Base-by-base conservation (phyloP, 2,888 invertebrate species). In the Tetrapedia diversipes region DNA sequence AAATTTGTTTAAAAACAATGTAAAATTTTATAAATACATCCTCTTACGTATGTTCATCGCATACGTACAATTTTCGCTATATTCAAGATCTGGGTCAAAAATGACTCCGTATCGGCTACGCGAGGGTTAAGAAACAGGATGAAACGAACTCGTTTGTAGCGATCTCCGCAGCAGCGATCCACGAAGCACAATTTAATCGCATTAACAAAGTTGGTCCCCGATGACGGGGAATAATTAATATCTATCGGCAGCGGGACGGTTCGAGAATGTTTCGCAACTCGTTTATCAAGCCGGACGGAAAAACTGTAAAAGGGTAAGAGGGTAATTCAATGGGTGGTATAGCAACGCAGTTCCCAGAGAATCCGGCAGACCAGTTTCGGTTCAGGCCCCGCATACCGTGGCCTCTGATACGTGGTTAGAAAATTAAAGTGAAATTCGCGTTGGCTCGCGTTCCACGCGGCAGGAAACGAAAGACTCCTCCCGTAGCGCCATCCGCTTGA, bases 251-350 rank as follows among this genome's bases (percentile, higher is more conserved):
- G n/a, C n/a, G 1, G 47, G 2, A 14, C n/a, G 24, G 56, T 27
- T 57, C 24, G 27, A n/a, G 29, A 29, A 51, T 11, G 29, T 27
- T 70, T 27, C 27, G 24, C 16, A 53, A 29, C n/a, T 47, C 53
- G 24, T 67, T 71, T 39, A 56, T 47, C n/a, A n/a, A 32, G 11
- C 19, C 45, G 14, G 11, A 22, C 4, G n/a, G 22, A 11, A 37
- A 19, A 54, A 67, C 59, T 45, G 39, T 22, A 19, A 41, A 49
- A 47, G 54, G 54, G 34, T 24, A 43, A 56, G 59, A 39, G 68
- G n/a, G 64, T 79, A 79, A 79, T 77, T 72, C 53, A 54, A 72
- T 67, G 43, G 45, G 43, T 65, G 77, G 72, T 68, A 72, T 68
- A n/a, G 68, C 72, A 79, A 79, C 53, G 54, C 63, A 68, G 77